phyloP scores from a whole-genome alignment of 2,797 vertebrate species.

The Trachops cirrhosus region DNA sequence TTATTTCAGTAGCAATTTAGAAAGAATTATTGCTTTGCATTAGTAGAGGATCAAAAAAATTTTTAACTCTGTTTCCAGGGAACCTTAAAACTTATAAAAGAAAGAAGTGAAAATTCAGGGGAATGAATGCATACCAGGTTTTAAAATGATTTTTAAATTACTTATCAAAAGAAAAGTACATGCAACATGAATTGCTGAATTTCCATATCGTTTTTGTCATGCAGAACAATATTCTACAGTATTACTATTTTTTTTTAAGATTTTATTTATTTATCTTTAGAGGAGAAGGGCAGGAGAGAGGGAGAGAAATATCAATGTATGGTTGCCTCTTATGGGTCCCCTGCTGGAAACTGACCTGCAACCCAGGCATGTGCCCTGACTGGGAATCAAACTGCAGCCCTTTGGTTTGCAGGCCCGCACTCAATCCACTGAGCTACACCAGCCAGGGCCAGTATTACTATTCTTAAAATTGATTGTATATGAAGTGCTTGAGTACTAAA shows the following conservation, averaged over 20 bases:
- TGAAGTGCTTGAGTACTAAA: background rate
- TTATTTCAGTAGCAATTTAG: background rate
- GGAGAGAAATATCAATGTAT: no score
- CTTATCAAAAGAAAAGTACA: conserved; percentile 43
- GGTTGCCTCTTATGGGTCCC: no score
- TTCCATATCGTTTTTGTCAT: conserved; percentile 41
- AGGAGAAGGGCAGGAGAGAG: no score
- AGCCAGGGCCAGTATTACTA: background rate
- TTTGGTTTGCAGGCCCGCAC: no score
- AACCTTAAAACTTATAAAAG: conserved; percentile 17
- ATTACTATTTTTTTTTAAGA: background rate
- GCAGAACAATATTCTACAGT: conserved; percentile 25
- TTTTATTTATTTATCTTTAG: no score
- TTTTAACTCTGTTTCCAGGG: background rate
- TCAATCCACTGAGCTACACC: no score
- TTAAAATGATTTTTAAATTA: conserved; percentile 53
- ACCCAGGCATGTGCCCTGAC: no score
- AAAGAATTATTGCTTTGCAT: background rate
- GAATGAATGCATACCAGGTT: background rate
- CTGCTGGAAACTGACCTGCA: no score
- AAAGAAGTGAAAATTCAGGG: conserved; percentile 4
- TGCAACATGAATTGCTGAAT: conserved; percentile 24
- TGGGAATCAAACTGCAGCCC: no score
- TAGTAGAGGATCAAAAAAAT: background rate
- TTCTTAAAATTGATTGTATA: conserved; percentile 21